Evolutionary conservation across 2,888 invertebrate species (phyloP), one percentile per base, ranked within the genome.

Genomic region (Bruchidius siliquastri): DNA sequence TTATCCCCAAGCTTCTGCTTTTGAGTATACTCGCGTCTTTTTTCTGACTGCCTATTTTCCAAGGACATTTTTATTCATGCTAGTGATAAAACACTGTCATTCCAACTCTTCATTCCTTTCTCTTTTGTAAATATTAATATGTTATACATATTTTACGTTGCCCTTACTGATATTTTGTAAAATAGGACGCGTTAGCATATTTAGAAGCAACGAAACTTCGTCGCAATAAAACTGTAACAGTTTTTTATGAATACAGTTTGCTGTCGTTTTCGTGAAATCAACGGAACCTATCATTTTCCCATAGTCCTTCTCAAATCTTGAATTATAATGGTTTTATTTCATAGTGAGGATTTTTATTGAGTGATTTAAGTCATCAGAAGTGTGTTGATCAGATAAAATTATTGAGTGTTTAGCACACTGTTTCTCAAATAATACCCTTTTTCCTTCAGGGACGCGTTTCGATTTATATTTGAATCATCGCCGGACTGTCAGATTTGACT

Each of bases 151-250:
- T 77, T 74, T 73, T 75, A 77, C 75, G 76, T 81, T 76, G 76
- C 79, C 77, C 79, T 80, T 75, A 79, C 75, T 79, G 76, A 76
- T 78, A 49, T 49, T 49, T 13, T 13, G 6, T 49, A 13, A 26
- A 26, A 13, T 13, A 49, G 18, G 49, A 49, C 49, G 49, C 49
- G 49, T 49, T 1, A 49, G 49, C 49, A 49, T 49, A 49, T 49
- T 49, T 49, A 49, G 49, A 49, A 49, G 49, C 49, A 49, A 49
- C 13, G 49, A 49, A 13, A 13, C 81, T 82, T 80, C 79, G 81
- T 82, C 82, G 81, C 82, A 80, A 83, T 82, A 82, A n/a, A n/a
- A 79, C 76, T 76, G 77, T 79, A 76, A 77, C 76, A 74, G 74
- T 78, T 78, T 76, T 73, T 77, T 71, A 76, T 78, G 76, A 78